Evolutionary conservation across 2,797 vertebrate species (phyloP), one percentile per base, ranked within the genome.

Genomic region (Molothrus ater): DNA sequence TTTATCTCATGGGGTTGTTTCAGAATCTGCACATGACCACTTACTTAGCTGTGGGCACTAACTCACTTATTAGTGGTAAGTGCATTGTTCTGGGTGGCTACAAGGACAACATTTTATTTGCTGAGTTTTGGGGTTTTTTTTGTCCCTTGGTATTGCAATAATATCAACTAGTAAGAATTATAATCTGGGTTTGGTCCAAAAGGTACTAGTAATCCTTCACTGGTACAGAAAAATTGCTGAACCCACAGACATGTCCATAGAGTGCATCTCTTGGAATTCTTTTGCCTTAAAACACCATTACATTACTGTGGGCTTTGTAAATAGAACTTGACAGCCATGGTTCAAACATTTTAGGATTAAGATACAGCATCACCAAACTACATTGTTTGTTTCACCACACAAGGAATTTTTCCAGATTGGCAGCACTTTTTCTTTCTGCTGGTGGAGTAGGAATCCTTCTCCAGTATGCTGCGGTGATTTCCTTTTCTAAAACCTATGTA

Each of bases 91-190:
- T 78, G 45, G 45, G 13, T 73, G 57, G 13, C 72, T 88, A 17
- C 1, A 0, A 85, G 80, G 11, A n/a, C 43, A 56, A 42, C 3
- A 11, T 78, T 73, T 43, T 47, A 2, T 8, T 53, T 68, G 38
- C 7, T 29, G 6, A 53, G n/a, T 1, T 3, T 26, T 45, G 22
- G 1, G 3, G 26, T 13, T 17, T 8, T 36, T 59, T 45, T 19
- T 17, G 2, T 2, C 31, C 10, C 14, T 66, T 65, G 32, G 34
- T 53, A 20, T 72, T 86, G 22, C 38, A 75, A 11, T 78, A 68
- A 40, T 66, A 80, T 24, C 25, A 81, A 19, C 47, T 63, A 42
- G 11, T 50, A 72, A 66, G 24, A 48, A 38, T 32, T 3, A 2
- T 38, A 87, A 36, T 29, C 45, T 80, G 25, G 5, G 42, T 89